phyloP scores from a whole-genome alignment of 2,797 vertebrate species.

The Psittacula derbiana region DNA sequence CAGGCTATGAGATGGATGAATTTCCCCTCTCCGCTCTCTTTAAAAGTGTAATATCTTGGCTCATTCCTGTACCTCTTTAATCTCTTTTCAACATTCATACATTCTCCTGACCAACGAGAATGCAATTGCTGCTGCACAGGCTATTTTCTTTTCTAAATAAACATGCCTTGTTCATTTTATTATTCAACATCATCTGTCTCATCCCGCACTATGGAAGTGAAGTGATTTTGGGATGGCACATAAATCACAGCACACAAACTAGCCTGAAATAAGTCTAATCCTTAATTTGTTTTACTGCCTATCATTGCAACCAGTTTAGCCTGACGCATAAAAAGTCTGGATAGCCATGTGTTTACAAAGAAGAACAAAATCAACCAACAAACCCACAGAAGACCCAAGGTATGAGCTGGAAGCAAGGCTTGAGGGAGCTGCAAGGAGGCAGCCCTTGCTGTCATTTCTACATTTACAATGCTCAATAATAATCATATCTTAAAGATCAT shows the following conservation, averaged over 20 bases:
- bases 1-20: slow-evolving; percentile 9
- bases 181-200: background rate
- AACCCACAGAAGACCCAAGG: background rate
- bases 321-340: background rate
- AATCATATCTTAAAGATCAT: background rate
- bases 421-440: background rate
- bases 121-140: background rate
- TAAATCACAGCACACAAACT: background rate
- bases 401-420: background rate
- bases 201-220: background rate
- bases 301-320: background rate
- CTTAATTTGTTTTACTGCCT: background rate
- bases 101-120: background rate
- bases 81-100: slow-evolving; percentile 43
- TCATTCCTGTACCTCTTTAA: slow-evolving; percentile 37
- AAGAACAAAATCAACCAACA: background rate
- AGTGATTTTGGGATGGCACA: background rate
- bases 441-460: background rate
- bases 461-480: background rate
- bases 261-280: background rate
- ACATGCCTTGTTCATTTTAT: background rate
- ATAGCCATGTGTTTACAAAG: background rate
- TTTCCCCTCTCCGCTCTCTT: background rate
- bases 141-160: background rate
- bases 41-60: slow-evolving; percentile 39